These are phyloP conservation scores for Eugnorisma glareosa DNA, from an alignment of 2,888 invertebrate genomes.

Conservation along the genomic window DNA sequence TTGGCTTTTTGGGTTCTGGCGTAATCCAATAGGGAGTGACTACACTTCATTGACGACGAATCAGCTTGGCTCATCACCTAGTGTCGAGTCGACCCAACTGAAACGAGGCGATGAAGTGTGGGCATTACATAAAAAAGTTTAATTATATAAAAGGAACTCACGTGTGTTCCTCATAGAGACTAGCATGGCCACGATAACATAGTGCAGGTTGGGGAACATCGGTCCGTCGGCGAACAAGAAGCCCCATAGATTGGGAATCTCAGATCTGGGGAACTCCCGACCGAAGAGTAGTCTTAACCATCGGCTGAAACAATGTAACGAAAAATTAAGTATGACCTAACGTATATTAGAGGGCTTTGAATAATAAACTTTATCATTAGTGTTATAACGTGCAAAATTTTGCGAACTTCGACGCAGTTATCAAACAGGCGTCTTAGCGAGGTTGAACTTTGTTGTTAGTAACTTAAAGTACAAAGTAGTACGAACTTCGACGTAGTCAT, in stretches of 20 bases:
- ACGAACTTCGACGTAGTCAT: background rate
- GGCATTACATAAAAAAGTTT: background rate
- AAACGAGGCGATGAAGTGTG: background rate
- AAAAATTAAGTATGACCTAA: background rate
- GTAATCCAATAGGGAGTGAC: too few relatives aligned
- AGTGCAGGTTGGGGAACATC: constrained; percentile 83
- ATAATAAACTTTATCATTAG: background rate
- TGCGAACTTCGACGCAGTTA: background rate
- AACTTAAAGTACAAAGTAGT: background rate
- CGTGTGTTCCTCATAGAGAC: constrained; percentile 92
- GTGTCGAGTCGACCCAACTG: background rate
- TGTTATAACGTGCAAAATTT: background rate
- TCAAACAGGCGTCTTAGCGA: background rate
- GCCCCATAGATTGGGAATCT: constrained; percentile 95
- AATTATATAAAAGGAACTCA: constrained; percentile 82
- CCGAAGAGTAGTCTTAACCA: constrained; percentile 96
- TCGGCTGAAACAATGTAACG: constrained; percentile 89
- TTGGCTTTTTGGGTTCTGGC: background rate
- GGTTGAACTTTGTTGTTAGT: background rate
- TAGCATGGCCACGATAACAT: constrained; percentile 94
- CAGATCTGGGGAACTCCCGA: constrained; percentile 94
- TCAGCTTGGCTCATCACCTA: background rate
- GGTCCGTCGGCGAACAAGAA: constrained; percentile 94
- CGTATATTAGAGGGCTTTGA: background rate
- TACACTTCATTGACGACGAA: too few relatives aligned